These are phyloP conservation scores for Osmerus mordax DNA, from an alignment of 2,113 vertebrate genomes.

Conservation along the genomic window DNA sequence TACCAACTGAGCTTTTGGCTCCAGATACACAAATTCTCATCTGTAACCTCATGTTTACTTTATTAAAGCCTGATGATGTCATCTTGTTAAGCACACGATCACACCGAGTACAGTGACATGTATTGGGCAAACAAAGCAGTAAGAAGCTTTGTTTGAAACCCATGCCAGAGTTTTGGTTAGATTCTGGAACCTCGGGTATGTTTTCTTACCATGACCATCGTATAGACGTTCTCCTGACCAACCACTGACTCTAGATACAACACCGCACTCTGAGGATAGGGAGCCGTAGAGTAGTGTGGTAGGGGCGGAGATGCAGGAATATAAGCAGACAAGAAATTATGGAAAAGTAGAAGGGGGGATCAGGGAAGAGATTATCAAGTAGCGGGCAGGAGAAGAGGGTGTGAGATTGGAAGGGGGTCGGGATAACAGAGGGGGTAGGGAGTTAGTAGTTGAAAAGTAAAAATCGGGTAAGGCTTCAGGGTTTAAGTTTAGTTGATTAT, in stretches of 20 bases:
- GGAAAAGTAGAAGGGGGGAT: slow-evolving; percentile 49
- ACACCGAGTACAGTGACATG: slow-evolving; percentile 6
- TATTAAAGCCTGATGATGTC: background rate
- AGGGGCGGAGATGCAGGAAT: slow-evolving; percentile 28
- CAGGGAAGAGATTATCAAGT: slow-evolving; percentile 54
- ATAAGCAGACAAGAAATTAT: slow-evolving; percentile 47
- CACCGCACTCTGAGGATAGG: slow-evolving; percentile 64
- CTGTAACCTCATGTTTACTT: background rate
- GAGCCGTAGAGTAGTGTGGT: slow-evolving; percentile 25
- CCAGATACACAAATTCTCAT: too few relatives aligned
- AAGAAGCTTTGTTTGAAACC: slow-evolving; percentile 21
- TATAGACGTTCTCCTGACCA: slow-evolving; percentile 68
- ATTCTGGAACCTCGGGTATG: slow-evolving; percentile 24
- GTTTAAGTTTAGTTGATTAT: slow-evolving; percentile 6
- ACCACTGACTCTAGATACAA: slow-evolving; percentile 70
- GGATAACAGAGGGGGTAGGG: slow-evolving; percentile 3
- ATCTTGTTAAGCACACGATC: slow-evolving; percentile 1
- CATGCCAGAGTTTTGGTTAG: slow-evolving; percentile 12
- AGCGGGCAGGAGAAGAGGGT: slow-evolving; percentile 22
- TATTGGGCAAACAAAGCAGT: slow-evolving; percentile 25
- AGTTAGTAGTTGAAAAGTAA: background rate
- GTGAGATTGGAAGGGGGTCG: slow-evolving; percentile 19
- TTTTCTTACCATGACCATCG: slow-evolving; percentile 70
- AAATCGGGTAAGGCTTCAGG: slow-evolving; percentile 20
- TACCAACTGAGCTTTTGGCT: too few relatives aligned